Evolutionary conservation across 2,888 invertebrate genomes (phyloP), one percentile per base, ranked within the genome.

Genomic region (Polyommatus iphigenia): DNA sequence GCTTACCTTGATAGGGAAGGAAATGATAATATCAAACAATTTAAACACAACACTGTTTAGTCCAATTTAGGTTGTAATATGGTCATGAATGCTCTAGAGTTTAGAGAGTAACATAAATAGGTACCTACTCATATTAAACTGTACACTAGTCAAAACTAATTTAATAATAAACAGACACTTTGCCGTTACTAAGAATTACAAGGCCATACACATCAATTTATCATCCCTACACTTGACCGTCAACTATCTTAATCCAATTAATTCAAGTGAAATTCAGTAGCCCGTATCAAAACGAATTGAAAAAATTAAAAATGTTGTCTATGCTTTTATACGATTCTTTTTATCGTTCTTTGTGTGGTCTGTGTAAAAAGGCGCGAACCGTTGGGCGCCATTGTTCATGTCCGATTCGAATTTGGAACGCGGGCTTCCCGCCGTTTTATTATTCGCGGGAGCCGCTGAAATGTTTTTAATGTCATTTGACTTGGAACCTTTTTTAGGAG

Each of bases 391-490:
- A 88, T 94, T 93, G 93, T 93, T 89, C 83, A 84, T 86, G 86
- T 87, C 86, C 88, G 85, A 90, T 91, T 92, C 87, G 86, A 92
- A 92, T 90, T 91, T 88, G 83, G 89, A 92, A 91, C 85, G 88
- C 83, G 83, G 89, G 85, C 88, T 84, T 88, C 88, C 93, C 89
- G 93, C 86, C 81, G 93, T 86, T 89, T 86, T 86, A 88, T 92
- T 93, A 91, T 92, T 90, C 87, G 91, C 88, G 90, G 91, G 87
- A 90, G 91, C 87, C 87, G 88, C 87, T 90, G 91, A 90, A 90
- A 88, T 84, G 80, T 83, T 87, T 90, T 87, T 89, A 88, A 86
- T 84, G 83, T 87, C 87, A 88, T 89, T 90, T 87, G 87, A 88
- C 89, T 87, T 83, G 82, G 83, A 81, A 83, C 82, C 83, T 87